Evolutionary conservation across 1,140 invertebrate species (phyloP), one percentile per base, ranked within the genome.

Genomic region (Heterodera carotae): DNA sequence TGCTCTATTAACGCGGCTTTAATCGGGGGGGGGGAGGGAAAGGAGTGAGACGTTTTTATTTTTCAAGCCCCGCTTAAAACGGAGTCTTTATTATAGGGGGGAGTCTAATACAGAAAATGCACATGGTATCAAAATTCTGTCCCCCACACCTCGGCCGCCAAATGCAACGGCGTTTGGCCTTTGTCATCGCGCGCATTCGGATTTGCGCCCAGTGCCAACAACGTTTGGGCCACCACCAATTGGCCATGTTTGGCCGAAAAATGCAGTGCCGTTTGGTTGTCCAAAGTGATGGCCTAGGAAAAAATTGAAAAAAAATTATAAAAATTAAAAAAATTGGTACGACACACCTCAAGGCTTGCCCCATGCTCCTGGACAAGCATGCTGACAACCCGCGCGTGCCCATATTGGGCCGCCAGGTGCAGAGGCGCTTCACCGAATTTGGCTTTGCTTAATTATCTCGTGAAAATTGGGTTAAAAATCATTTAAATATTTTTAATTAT

Each of bases 131-230:
- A n/a, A n/a, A n/a, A n/a, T n/a, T n/a, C 98, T 95, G 90, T 97
- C 93, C 39, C 95, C 88, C 98, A 96, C 88, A 97, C 96, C 90
- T 98, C 94, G 29, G 96, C 96, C 0, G 96, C 96, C 39, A 96
- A 85, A 81, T 91, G 91, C 5, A 92, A 84, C 2, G 91, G 90
- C 0, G 90, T 91, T 82, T 91, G 90, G 2, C 90, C 90, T 78
- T 90, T 88, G 89, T 87, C 82, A 59, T 89, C 83, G 92, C 94
- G 94, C 31, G 96, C 95, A 85, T 98, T 96, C 67, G 96, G 94
- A 88, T 96, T 96, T 22, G 96, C 95, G 29, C 95, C 94, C 77
- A 99, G 90, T 86, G 97, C 94, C 53, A 98, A 89, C n/a, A 99
- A 89, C 6, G 96, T 91, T 82, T 93, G 93, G 87, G 95, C 97